Conservation (phyloP, 1,140 invertebrate genomes). For the Forficula auricularia region DNA sequence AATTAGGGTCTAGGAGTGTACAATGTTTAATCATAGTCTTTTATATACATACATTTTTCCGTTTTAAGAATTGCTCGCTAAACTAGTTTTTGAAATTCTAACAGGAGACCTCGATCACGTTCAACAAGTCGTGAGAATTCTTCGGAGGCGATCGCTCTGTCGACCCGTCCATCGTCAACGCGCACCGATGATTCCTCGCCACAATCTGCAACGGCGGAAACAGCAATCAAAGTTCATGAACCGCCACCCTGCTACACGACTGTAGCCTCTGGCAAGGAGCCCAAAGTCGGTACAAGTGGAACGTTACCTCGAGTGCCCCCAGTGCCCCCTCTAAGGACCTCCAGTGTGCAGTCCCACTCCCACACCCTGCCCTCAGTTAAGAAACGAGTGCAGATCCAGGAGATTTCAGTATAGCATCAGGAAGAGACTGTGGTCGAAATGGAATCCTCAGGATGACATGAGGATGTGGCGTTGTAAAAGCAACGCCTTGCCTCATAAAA, state of each 20-base stretch:
- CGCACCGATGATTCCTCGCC: not conserved
- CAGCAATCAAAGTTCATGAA: constrained; percentile 30
- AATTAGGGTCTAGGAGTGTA: too few species aligned
- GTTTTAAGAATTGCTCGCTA: not conserved
- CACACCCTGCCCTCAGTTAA: constrained; percentile 29
- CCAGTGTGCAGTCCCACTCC: constrained; percentile 21
- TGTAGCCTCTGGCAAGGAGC: constrained; percentile 19
- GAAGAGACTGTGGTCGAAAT: constrained; percentile 7
- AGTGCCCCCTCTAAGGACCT: constrained; percentile 26
- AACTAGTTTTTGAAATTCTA: constrained; percentile 12
- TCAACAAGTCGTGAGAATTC: constrained; percentile 21
- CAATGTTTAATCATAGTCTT: too few species aligned
- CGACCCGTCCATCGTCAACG: not conserved
- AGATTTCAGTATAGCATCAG: constrained; percentile 44
- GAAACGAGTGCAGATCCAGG: constrained; percentile 46
- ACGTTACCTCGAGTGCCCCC: constrained; percentile 20
- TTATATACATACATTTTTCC: too few species aligned
- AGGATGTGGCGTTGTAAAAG: too few species aligned
- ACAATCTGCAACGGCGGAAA: not conserved
- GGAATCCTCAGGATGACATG: too few species aligned
- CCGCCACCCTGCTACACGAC: constrained; percentile 13
- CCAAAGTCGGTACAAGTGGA: not conserved
- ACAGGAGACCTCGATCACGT: constrained; percentile 14
- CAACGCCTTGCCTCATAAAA: too few species aligned
- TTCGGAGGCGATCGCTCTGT: not conserved